phyloP scores from a whole-genome alignment of 2,113 vertebrate genomes.

The Ramphastos sulfuratus region DNA sequence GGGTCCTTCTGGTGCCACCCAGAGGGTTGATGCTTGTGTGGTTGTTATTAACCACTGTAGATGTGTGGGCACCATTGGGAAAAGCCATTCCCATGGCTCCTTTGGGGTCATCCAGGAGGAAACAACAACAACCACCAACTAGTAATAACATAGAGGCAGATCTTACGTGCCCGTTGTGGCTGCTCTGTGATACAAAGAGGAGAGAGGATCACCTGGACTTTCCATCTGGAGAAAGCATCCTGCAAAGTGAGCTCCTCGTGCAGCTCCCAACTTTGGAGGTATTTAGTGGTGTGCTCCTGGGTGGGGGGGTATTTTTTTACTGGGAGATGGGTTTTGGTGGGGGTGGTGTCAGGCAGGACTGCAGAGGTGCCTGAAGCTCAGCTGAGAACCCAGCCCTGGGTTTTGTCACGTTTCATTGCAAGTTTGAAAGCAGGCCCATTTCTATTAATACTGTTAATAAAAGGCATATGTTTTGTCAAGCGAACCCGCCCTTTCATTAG shows the following conservation, averaged over 20 bases:
- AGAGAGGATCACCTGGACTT: neutral
- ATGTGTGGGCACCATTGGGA: neutral
- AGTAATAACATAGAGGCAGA: neutral
- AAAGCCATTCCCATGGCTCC: neutral
- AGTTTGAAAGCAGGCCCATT: conserved; percentile 46
- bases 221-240: neutral
- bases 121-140: no score
- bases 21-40: neutral
- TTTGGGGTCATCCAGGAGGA: neutral
- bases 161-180: neutral
- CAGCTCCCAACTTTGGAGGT: neutral
- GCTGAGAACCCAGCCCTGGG: neutral
- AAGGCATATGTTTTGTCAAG: conserved; percentile 58
- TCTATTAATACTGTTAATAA: conserved; percentile 65
- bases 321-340: neutral
- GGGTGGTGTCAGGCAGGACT: accelerated
- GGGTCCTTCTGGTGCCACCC: neutral
- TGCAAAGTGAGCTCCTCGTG: neutral
- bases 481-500: conserved; percentile 52
- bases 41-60: neutral
- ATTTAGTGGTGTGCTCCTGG: neutral
- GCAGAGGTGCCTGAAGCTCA: neutral
- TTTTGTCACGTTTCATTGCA: conserved; percentile 47
- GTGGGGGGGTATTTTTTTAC: no score
- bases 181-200: neutral